A percentile compares a stretch with the other conserved stretches of the same genome.
Evolutionary conservation across 2,113 vertebrate species (phyloP).

Genomic region (Siniperca chuatsi): DNA sequence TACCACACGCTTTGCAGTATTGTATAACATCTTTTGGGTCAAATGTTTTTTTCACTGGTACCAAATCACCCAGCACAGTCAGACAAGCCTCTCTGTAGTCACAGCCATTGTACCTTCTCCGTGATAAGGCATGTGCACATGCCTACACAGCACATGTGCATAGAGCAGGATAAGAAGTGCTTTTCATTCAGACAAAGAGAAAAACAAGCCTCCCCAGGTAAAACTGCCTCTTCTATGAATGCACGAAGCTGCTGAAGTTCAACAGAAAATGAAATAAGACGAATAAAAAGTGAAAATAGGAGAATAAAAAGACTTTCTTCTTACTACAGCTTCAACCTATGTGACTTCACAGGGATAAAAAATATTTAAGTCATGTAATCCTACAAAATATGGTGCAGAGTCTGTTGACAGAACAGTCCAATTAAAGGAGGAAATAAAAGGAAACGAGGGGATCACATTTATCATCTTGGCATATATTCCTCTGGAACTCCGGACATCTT

Average conservation of each 20-base stretch:
- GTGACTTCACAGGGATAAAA: slow-evolving; percentile 36
- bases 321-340: slow-evolving; percentile 25
- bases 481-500: slow-evolving; percentile 92
- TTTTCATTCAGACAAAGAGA: slow-evolving; percentile 50
- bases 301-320: slow-evolving; percentile 11
- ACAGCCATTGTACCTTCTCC: slow-evolving; percentile 62
- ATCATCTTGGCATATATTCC: slow-evolving; percentile 96
- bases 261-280: slow-evolving; percentile 21
- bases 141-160: slow-evolving; percentile 73
- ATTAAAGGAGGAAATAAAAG: slow-evolving; percentile 15
- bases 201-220: slow-evolving; percentile 15
- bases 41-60: slow-evolving; percentile 31
- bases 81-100: slow-evolving; percentile 50
- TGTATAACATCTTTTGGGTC: slow-evolving; percentile 42
- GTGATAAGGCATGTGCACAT: slow-evolving; percentile 80
- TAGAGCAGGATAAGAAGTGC: slow-evolving; percentile 63
- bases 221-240: slow-evolving; percentile 23
- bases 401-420: slow-evolving; percentile 21
- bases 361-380: slow-evolving; percentile 5
- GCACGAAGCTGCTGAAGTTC: slow-evolving; percentile 34
- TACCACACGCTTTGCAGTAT: slow-evolving; percentile 32
- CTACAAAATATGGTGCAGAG: slow-evolving; percentile 37
- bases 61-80: slow-evolving; percentile 47
- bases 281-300: slow-evolving; percentile 19
- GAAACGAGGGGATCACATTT: slow-evolving; percentile 40